Evolutionary conservation across 2,113 vertebrate genomes (phyloP).

Genomic region (Cyphomyrus discorhynchus): DNA sequence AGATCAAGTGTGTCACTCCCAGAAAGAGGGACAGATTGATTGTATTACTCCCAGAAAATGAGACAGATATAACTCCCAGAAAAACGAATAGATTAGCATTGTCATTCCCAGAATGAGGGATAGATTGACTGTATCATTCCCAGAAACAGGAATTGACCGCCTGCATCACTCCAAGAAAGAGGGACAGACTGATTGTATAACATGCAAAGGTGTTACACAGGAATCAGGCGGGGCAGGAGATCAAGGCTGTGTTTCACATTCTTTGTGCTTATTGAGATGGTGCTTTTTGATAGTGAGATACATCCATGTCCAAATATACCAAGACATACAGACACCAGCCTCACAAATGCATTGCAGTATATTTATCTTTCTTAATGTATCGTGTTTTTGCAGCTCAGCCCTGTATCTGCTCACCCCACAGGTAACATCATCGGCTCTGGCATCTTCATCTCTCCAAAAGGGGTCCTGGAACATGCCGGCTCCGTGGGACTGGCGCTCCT

Average conservation of each 20-base stretch:
- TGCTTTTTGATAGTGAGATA: not conserved
- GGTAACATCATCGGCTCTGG: conserved; percentile 98
- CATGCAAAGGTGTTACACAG: no score
- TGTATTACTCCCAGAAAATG: not conserved
- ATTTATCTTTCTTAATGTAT: not conserved
- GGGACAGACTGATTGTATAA: not conserved
- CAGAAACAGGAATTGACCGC: not conserved
- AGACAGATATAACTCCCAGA: not conserved
- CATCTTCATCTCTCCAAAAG: conserved; percentile 97
- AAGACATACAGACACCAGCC: not conserved
- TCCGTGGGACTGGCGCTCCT: conserved; percentile 86
- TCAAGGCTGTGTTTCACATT: not conserved
- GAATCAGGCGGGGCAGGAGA: no score
- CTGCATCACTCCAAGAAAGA: not conserved
- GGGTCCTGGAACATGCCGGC: conserved; percentile 87
- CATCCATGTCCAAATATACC: not conserved
- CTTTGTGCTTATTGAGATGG: not conserved
- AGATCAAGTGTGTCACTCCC: not conserved
- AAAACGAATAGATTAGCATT: not conserved
- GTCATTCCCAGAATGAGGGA: not conserved
- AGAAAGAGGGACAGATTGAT: not conserved
- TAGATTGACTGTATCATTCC: not conserved
- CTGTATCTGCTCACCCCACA: conserved; percentile 38
- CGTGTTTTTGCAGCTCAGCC: not conserved
- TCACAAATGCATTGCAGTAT: not conserved